Evolutionary conservation across 2,113 vertebrate genomes (phyloP).

Genomic region (Acinonyx jubatus): DNA sequence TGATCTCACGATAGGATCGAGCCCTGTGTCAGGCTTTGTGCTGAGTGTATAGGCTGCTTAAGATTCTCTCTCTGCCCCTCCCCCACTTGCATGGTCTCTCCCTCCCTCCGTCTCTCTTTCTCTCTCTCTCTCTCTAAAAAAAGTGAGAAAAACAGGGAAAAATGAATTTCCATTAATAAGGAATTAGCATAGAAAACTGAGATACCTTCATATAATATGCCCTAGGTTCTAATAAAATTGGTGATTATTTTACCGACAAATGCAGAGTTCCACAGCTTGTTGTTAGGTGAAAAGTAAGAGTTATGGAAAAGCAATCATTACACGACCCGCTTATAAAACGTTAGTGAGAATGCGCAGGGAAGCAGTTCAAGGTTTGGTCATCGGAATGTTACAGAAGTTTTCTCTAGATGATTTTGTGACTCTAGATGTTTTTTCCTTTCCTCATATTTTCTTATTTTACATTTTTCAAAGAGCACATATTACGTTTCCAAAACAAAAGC

Average conservation of each 20-base stretch:
- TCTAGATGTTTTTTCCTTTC: neutral
- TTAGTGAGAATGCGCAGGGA: too few species aligned
- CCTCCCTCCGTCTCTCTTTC: too few species aligned
- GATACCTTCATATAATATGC: neutral
- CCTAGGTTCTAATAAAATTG: neutral
- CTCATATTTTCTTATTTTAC: neutral
- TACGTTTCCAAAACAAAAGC: neutral
- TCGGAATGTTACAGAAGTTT: neutral
- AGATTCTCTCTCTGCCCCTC: too few species aligned
- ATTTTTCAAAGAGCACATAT: neutral
- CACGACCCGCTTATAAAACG: neutral
- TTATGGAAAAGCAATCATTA: fast-evolving
- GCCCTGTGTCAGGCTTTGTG: too few species aligned
- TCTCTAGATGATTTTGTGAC: neutral
- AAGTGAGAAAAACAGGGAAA: neutral
- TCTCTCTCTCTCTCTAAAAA: too few species aligned
- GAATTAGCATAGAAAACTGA: neutral
- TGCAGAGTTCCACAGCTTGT: neutral
- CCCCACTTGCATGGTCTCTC: too few species aligned
- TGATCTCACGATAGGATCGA: too few species aligned
- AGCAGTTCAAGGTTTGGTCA: neutral
- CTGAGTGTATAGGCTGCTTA: too few species aligned
- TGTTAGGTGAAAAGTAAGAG: neutral
- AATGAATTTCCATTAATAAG: neutral
- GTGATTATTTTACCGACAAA: neutral